Conservation (phyloP, 1,140 invertebrate genomes). For the Gonatopus flavifemur region DNA sequence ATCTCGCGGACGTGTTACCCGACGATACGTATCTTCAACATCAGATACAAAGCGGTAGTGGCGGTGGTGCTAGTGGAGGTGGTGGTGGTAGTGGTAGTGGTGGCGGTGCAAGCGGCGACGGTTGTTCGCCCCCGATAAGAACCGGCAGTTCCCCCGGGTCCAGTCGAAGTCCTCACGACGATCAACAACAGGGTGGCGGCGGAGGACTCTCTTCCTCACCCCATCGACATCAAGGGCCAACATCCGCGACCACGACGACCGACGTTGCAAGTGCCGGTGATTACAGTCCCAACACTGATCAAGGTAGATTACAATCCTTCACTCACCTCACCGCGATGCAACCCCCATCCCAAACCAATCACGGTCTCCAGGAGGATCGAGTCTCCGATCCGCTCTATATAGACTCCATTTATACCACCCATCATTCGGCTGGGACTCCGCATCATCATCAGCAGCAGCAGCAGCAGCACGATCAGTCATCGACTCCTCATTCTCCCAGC, state of each 20-base stretch:
- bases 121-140: constrained; percentile 38
- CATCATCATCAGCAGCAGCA: constrained; percentile 48
- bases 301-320: constrained; percentile 44
- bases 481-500: constrained; percentile 43
- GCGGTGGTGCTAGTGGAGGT: not conserved
- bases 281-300: constrained; percentile 47
- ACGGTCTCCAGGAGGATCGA: constrained; percentile 36
- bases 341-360: constrained; percentile 33
- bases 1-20: constrained; percentile 43
- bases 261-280: constrained; percentile 13
- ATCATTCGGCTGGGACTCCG: constrained; percentile 23
- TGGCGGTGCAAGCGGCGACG: constrained; percentile 10
- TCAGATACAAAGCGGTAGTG: constrained; percentile 29
- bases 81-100: constrained; percentile 4
- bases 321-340: constrained; percentile 52
- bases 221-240: constrained; percentile 33
- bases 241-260: constrained; percentile 3
- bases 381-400: constrained; percentile 47
- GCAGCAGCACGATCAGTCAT: constrained; percentile 45
- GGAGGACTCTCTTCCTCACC: constrained; percentile 39
- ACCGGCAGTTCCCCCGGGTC: constrained; percentile 50
- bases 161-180: constrained; percentile 48
- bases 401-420: constrained; percentile 43
- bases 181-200: too few species aligned
- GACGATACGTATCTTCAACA: constrained; percentile 45